These are phyloP conservation scores for Argopecten irradians DNA, from an alignment of 1,140 invertebrate species.

Conservation along the genomic window DNA sequence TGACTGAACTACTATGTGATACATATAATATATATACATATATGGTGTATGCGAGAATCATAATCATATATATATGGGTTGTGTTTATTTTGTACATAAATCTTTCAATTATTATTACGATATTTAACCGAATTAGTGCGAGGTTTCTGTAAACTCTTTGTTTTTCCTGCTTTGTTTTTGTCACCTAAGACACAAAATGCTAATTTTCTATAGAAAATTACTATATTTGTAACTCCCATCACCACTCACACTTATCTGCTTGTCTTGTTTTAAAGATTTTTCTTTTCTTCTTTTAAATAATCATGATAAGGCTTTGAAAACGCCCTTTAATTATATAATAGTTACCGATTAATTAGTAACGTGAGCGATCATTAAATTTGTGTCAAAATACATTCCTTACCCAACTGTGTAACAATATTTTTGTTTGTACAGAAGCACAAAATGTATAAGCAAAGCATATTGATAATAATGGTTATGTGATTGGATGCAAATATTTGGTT, in stretches of 20 bases:
- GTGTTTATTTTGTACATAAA: constrained; percentile 23
- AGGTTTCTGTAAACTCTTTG: background rate
- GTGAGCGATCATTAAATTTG: background rate
- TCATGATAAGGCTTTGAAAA: background rate
- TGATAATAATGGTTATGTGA: background rate
- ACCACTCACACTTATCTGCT: background rate
- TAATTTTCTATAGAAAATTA: background rate
- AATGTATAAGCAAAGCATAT: background rate
- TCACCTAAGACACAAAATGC: background rate
- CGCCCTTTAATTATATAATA: background rate
- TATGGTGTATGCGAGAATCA: background rate
- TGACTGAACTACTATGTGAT: background rate
- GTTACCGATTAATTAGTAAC: background rate
- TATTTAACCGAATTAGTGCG: background rate
- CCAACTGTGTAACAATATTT: background rate
- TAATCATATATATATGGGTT: constrained; percentile 19
- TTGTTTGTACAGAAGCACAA: background rate
- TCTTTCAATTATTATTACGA: background rate
- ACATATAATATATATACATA: constrained; percentile 8
- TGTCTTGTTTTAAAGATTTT: background rate
- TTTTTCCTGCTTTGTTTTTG: background rate
- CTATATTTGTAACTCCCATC: no score
- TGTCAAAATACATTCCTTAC: constrained; percentile 20
- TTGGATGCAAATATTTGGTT: constrained; percentile 17
- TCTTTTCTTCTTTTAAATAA: background rate